Percentiles rank a stretch among this genome's conserved stretches.
Evolutionary conservation across 1,140 invertebrate genomes (phyloP).

Genomic region (Anastatus disparis): DNA sequence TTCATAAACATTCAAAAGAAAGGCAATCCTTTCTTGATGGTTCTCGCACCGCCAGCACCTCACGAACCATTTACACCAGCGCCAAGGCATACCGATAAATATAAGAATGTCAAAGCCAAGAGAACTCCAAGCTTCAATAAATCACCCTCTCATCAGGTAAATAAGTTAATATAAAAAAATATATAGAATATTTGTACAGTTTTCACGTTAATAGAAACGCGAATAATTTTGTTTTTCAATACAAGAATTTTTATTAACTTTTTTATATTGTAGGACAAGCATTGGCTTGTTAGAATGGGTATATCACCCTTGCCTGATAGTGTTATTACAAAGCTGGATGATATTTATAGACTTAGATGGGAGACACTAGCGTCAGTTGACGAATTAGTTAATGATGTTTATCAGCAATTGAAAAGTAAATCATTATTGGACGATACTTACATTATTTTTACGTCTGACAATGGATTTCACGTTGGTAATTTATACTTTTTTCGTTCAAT

Average conservation of each 20-base stretch:
- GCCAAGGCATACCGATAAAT: conserved; percentile 74
- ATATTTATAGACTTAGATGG: conserved; percentile 77
- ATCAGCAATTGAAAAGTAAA: conserved; percentile 68
- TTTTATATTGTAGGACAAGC: conserved; percentile 72
- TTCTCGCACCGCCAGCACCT: conserved; percentile 84
- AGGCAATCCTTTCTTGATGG: conserved; percentile 80
- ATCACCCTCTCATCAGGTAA: conserved; percentile 55
- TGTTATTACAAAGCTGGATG: conserved; percentile 72
- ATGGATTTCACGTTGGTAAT: conserved; percentile 87
- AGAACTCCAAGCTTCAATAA: conserved; percentile 81
- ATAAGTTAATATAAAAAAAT: no score
- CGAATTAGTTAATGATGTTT: conserved; percentile 79
- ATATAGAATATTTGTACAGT: background rate
- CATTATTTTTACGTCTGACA: conserved; percentile 87
- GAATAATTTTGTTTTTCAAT: conserved; percentile 16
- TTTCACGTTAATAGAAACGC: conserved; percentile 8
- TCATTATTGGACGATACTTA: conserved; percentile 79
- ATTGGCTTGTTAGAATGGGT: conserved; percentile 81
- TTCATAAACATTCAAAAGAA: conserved; percentile 67
- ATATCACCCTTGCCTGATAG: conserved; percentile 71
- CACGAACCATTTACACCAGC: conserved; percentile 88
- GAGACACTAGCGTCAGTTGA: conserved; percentile 86
- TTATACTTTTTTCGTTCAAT: no score
- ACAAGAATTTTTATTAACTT: conserved; percentile 30
- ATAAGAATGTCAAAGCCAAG: conserved; percentile 71